phyloP scores from a whole-genome alignment of 2,797 vertebrate species.

The Sebastes reedi region DNA sequence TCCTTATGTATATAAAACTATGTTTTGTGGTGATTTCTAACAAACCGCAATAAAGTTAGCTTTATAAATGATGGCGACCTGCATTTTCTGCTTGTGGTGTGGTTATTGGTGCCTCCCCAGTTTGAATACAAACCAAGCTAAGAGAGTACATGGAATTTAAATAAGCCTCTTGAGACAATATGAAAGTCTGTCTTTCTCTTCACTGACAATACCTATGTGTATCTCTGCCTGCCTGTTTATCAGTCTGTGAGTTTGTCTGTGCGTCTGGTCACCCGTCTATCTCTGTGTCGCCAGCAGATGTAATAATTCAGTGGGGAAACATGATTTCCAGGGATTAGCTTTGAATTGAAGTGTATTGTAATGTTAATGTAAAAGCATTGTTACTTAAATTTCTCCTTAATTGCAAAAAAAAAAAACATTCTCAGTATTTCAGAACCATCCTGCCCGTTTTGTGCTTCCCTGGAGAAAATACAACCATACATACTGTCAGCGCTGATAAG shows the following conservation, averaged over 20 bases:
- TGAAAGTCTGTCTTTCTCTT: neutral
- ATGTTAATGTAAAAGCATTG: slow-evolving; percentile 48
- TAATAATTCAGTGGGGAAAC: slow-evolving; percentile 5
- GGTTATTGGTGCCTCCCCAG: neutral
- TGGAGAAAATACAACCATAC: slow-evolving; percentile 56
- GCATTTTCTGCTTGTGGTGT: neutral
- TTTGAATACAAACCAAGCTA: neutral
- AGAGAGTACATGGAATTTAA: neutral
- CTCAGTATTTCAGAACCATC: slow-evolving; percentile 8
- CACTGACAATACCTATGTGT: neutral
- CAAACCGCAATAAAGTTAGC: neutral
- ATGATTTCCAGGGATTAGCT: slow-evolving; percentile 23
- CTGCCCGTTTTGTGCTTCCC: neutral
- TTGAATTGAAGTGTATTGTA: slow-evolving; percentile 45
- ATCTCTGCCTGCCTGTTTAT: neutral
- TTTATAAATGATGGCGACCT: neutral
- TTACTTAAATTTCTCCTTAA: slow-evolving; percentile 41
- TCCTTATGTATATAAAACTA: neutral
- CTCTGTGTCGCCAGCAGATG: neutral
- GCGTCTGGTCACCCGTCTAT: neutral
- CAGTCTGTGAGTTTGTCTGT: neutral
- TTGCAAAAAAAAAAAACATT: slow-evolving; percentile 11
- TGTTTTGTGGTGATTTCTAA: slow-evolving; percentile 15
- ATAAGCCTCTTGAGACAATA: neutral
- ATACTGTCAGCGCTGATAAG: slow-evolving; percentile 68